phyloP scores from a whole-genome alignment of 2,888 invertebrate species.

The Lasioglossum marginatum region DNA sequence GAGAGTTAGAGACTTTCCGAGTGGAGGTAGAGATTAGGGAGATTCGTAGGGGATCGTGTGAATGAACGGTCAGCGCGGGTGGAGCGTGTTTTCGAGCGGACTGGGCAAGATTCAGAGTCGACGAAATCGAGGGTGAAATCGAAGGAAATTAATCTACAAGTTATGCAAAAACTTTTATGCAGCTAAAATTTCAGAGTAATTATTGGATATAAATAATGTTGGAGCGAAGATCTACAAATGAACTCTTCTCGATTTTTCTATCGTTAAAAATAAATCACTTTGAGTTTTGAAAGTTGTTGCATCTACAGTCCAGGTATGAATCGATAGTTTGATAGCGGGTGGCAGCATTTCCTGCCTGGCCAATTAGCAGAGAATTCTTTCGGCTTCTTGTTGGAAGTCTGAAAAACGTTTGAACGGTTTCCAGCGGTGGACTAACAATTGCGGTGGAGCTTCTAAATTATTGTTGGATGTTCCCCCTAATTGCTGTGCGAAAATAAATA shows the following conservation, averaged over 20 bases:
- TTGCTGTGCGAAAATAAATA: constrained; percentile 19
- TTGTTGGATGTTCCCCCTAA: constrained; percentile 5
- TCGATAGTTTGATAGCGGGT: background rate
- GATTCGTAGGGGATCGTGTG: background rate
- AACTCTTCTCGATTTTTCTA: no score
- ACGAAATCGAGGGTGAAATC: background rate
- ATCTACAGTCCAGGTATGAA: no score
- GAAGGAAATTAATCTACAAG: background rate
- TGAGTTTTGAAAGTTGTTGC: background rate
- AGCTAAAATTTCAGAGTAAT: background rate
- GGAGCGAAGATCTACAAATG: background rate
- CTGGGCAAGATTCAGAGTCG: background rate
- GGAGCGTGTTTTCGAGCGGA: background rate
- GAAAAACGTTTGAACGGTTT: background rate
- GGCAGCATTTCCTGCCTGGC: background rate
- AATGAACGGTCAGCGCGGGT: background rate
- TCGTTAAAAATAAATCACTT: background rate
- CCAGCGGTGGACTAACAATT: background rate
- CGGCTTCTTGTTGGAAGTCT: background rate
- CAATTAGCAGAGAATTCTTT: background rate
- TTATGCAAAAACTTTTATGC: background rate
- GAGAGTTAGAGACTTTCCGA: background rate
- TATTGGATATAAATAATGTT: background rate
- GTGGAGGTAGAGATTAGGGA: background rate
- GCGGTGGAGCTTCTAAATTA: background rate